Base-by-base conservation (phyloP, 2,888 invertebrate species). In the Aplocera efformata region DNA sequence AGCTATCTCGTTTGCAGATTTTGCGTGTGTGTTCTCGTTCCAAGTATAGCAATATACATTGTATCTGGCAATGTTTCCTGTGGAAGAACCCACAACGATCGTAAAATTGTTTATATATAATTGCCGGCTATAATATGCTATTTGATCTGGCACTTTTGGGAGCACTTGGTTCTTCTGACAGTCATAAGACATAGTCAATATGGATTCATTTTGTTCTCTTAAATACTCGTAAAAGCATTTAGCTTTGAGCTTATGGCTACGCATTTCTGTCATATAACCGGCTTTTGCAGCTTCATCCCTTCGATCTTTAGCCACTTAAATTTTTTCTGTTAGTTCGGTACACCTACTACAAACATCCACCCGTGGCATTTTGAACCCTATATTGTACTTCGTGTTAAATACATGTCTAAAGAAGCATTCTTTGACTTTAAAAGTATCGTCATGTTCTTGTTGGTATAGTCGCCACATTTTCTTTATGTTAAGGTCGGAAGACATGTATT, bases 1-100 rank as follows among this genome's bases (percentile, higher is more conserved):
- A 35, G 44, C 47, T 27, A 55, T 52, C 35, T 52, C 48, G 29
- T 55, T 52, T 29, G 47, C 34, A 17, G 49, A 49, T 34, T 51
- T 51, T 10, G 48, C 17, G 20, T 30, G 30, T 17, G 21, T 20
- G 11, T 30, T 30, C 7, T 30, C 30, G n/a, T 17, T 30, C 30
- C 30, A 30, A 8, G 30, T 30, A 30, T 30, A 30, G 9, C 17
- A 20, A 11, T 9, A 20, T 8, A 30, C 30, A 20, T 30, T 30
- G 4, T 30, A 17, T 25, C 10, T 9, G 25, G 25, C 25, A 25
- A 25, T 25, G 25, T 8, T 25, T 9, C 25, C 25, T 4, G 8
- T 25, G 25, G 25, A 25, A 25, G 25, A 25, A 25, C 25, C 4
- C 21, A 6, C 4, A 21, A 21, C n/a, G n/a, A n/a, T n/a, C n/a